phyloP scores from a whole-genome alignment of 2,888 invertebrate genomes.

The Saturnia pavonia region DNA sequence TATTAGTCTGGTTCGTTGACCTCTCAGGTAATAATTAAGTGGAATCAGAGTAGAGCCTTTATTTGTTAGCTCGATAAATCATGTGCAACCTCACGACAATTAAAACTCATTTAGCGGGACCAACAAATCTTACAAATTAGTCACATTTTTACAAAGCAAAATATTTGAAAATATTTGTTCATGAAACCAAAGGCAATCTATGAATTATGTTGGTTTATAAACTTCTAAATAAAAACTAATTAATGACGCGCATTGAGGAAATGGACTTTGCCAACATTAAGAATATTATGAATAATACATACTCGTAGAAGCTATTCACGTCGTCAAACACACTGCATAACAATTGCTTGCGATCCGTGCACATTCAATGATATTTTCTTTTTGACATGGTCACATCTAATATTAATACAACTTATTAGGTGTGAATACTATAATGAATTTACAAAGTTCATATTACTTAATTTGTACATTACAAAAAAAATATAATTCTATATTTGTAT shows the following conservation, averaged over 20 bases:
- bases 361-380: not conserved
- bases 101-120: constrained; percentile 5
- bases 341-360: not conserved
- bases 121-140: not conserved
- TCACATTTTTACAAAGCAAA: not conserved
- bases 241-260: not conserved
- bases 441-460: not conserved
- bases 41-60: constrained; percentile 15
- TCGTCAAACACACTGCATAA: constrained; percentile 12
- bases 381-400: not conserved
- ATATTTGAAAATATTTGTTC: not conserved
- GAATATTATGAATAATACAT: constrained; percentile 2
- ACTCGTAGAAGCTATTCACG: not conserved
- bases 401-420: not conserved
- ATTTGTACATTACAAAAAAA: not conserved
- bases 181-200: not conserved
- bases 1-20: constrained; percentile 17
- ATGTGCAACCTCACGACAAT: constrained; percentile 11
- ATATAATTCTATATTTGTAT: not conserved
- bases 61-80: constrained; percentile 9
- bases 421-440: not conserved
- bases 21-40: constrained; percentile 17
- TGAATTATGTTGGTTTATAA: not conserved
- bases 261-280: constrained; percentile 3
- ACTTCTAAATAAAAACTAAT: constrained; percentile 1